Percentiles rank a stretch among this genome's conserved stretches.
phyloP scores from a whole-genome alignment of 2,888 invertebrate genomes.

The Ypsolopha sequella region DNA sequence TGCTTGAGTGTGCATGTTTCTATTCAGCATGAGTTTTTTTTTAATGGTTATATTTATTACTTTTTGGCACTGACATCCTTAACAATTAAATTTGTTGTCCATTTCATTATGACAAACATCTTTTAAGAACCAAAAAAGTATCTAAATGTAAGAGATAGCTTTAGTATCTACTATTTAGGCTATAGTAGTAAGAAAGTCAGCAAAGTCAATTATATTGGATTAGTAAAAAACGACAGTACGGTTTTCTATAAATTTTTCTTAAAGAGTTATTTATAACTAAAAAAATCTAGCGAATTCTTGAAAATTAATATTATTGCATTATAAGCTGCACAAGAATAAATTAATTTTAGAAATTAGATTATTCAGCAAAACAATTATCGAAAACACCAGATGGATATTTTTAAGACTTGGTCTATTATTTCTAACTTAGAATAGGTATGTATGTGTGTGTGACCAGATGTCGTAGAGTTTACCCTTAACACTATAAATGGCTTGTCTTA shows the following conservation, averaged over 20 bases:
- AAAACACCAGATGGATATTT: neutral
- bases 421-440: neutral
- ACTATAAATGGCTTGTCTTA: neutral
- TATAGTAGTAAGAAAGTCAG: slow-evolving; percentile 66
- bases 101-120: slow-evolving; percentile 20
- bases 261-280: slow-evolving; percentile 24
- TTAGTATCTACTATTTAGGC: slow-evolving; percentile 62
- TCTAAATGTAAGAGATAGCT: slow-evolving; percentile 52
- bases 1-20: slow-evolving; percentile 57
- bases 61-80: neutral
- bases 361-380: neutral
- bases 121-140: slow-evolving; percentile 51
- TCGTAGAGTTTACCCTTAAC: neutral
- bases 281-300: slow-evolving; percentile 24
- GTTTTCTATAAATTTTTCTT: slow-evolving; percentile 55
- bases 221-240: slow-evolving; percentile 54
- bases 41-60: neutral
- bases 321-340: slow-evolving; percentile 26
- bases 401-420: neutral
- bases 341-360: slow-evolving; percentile 10
- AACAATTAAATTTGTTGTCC: slow-evolving; percentile 25
- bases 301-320: slow-evolving; percentile 13
- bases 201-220: slow-evolving; percentile 70
- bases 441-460: neutral
- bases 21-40: slow-evolving; percentile 15